Evolutionary conservation across 2,888 invertebrate genomes (phyloP).

Genomic region (Anthophora plumipes): DNA sequence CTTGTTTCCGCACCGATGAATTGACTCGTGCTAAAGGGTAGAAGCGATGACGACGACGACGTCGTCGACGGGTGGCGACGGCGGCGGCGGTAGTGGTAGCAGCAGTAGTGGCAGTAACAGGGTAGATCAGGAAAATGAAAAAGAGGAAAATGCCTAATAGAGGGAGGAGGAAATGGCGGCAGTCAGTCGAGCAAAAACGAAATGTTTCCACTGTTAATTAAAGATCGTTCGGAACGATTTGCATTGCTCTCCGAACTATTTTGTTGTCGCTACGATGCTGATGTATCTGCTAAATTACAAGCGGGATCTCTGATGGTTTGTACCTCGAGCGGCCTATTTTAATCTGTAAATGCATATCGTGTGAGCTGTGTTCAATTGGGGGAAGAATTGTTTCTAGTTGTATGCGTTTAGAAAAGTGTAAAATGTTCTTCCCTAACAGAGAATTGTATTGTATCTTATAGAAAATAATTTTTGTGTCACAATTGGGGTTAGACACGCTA

Average conservation of each 20-base stretch:
- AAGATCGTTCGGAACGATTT: constrained; percentile 30
- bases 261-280: background rate
- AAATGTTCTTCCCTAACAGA: background rate
- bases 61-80: too few species aligned
- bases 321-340: background rate
- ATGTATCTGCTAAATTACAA: constrained; percentile 14
- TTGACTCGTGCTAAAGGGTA: constrained; percentile 53
- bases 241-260: background rate
- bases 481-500: too few species aligned
- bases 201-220: constrained; percentile 31
- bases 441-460: too few species aligned
- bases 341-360: background rate
- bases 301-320: background rate
- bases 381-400: background rate
- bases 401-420: background rate
- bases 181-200: constrained; percentile 27
- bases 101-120: background rate
- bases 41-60: too few species aligned
- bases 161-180: background rate
- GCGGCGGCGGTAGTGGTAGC: too few species aligned
- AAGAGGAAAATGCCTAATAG: constrained; percentile 37
- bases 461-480: too few species aligned
- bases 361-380: background rate
- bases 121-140: constrained; percentile 39
- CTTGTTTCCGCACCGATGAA: constrained; percentile 47